A percentile compares a stretch with the other conserved stretches of the same genome.
Evolutionary conservation across 1,140 invertebrate genomes (phyloP).

Genomic region (Meteorus sp.): DNA sequence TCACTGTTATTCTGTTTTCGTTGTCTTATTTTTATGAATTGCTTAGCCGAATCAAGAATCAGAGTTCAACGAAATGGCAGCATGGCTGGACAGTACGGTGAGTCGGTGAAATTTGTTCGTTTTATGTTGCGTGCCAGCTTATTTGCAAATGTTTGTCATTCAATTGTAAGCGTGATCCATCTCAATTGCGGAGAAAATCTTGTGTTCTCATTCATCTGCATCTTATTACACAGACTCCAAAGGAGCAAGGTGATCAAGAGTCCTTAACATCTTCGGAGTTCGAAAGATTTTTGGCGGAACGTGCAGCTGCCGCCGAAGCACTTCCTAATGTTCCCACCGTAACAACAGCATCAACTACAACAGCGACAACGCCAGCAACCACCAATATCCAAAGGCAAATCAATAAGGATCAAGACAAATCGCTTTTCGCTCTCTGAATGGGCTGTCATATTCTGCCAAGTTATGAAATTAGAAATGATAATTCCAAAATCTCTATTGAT

Average conservation of each 20-base stretch:
- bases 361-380: conserved; percentile 36
- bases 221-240: conserved; percentile 28
- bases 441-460: conserved; percentile 15
- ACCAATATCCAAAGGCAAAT: conserved; percentile 49
- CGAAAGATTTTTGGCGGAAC: conserved; percentile 86
- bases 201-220: conserved; percentile 4
- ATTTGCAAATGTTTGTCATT: too few relatives aligned
- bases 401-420: conserved; percentile 58
- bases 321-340: conserved; percentile 56
- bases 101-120: conserved; percentile 6
- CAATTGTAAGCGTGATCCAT: too few relatives aligned
- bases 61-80: conserved; percentile 93
- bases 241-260: conserved; percentile 47
- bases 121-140: not conserved
- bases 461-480: conserved; percentile 3
- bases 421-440: conserved; percentile 56
- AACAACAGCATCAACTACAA: conserved; percentile 37
- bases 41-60: conserved; percentile 72
- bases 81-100: conserved; percentile 74
- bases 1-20: conserved; percentile 41
- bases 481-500: not conserved
- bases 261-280: conserved; percentile 88
- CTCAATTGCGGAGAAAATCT: not conserved
- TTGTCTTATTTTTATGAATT: conserved; percentile 41
- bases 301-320: conserved; percentile 80